Evolutionary conservation across 2,113 vertebrate species (phyloP).

Genomic region (Colossoma macropomum): DNA sequence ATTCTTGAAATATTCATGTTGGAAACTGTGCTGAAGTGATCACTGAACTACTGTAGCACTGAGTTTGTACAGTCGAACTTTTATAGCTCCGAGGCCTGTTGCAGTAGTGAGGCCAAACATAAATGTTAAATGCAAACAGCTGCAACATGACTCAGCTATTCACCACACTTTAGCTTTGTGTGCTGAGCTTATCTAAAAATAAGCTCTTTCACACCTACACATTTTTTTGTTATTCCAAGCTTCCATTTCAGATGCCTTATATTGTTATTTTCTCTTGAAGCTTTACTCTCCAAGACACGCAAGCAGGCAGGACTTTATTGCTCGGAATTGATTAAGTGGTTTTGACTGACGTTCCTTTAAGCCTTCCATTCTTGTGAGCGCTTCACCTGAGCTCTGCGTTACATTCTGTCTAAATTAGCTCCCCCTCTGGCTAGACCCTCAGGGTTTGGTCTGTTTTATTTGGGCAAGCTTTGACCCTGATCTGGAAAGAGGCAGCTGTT

Average conservation of each 20-base stretch:
- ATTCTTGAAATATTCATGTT: neutral
- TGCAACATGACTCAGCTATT: conserved; percentile 45
- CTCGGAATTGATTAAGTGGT: neutral
- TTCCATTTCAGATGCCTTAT: conserved; percentile 9
- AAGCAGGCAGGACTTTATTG: neutral
- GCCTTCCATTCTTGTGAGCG: neutral
- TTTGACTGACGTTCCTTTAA: neutral
- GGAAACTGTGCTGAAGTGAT: neutral
- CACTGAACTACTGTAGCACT: neutral
- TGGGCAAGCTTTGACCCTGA: neutral
- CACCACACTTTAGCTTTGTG: neutral
- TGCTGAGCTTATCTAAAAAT: conserved; percentile 53
- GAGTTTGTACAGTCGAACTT: neutral
- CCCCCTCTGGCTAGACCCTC: neutral
- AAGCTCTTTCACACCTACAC: conserved; percentile 43
- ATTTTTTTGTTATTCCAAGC: conserved; percentile 25
- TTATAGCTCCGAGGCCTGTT: conserved; percentile 2
- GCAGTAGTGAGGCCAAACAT: conserved; percentile 30
- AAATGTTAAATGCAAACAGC: conserved; percentile 33
- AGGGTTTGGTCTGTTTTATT: conserved; percentile 8
- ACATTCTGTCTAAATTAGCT: neutral
- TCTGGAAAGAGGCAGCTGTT: neutral
- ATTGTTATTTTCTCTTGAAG: neutral
- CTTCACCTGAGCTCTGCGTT: neutral
- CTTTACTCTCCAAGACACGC: neutral